Base-by-base conservation (phyloP, 1,140 invertebrate genomes). In the Sitophilus oryzae region DNA sequence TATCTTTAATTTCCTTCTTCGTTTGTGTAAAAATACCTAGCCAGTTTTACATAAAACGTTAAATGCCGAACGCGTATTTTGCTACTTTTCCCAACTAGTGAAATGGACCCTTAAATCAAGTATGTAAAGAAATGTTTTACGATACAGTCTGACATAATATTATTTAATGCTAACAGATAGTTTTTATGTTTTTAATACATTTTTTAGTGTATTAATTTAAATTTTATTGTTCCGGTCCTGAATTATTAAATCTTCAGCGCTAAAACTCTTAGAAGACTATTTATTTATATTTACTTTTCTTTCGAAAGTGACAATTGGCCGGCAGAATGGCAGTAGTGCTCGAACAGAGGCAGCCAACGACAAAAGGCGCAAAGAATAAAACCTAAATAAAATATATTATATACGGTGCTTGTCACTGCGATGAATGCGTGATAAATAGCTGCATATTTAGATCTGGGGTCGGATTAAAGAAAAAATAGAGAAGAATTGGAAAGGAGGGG, bases 341-440 rank as follows among this genome's bases (percentile, higher is more conserved):
- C 23, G 25, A 15, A n/a, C n/a, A n/a, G n/a, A n/a, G n/a, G n/a
- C n/a, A 11, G 15, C 16, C 35, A 9, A 16, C 16, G 35, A 48
- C 34, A 48, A 48, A 34, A 38, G 34, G 16, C 11, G 19, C 21
- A 42, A 42, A 42, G 40, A n/a, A 48, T 34, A 15, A 48, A n/a
- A 20, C 46, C 34, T 37, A 48, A 48, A 48, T 48, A 48, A 48
- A 48, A 48, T 48, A 48, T 48, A n/a, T n/a, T n/a, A n/a, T n/a
- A 48, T 30, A 37, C 25, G 25, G 11, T 11, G 30, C 30, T 37
- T 48, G 46, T 48, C 46, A 48, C 11, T n/a, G 16, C n/a, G n/a
- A 3, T 34, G 46, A 48, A 48, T 48, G 21, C 25, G 23, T 48
- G 46, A 48, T 48, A 48, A 48, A 48, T 48, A 48, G 46, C 46